A percentile compares a stretch with the other conserved stretches of the same genome.
phyloP scores from a whole-genome alignment of 2,797 vertebrate genomes.

The Danio tinwini region DNA sequence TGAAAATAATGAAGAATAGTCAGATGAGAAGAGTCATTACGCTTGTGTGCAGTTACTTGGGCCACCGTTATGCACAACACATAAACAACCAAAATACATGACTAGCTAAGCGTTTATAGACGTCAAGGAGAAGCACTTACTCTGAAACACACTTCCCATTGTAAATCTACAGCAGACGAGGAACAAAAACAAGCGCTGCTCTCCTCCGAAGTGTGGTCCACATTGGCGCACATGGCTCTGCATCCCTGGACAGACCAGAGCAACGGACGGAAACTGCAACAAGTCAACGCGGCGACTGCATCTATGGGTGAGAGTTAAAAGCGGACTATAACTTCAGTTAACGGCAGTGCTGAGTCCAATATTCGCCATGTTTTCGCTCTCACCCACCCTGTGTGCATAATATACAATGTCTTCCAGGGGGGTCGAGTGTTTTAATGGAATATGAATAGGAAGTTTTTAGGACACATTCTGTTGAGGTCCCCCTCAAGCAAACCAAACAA shows the following conservation, averaged over 20 bases:
- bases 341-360: background rate
- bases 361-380: constrained; percentile 3
- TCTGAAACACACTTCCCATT: constrained; percentile 1
- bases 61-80: background rate
- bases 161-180: background rate
- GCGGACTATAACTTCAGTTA: background rate
- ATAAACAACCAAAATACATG: background rate
- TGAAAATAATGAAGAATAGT: background rate
- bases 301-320: background rate
- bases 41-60: background rate
- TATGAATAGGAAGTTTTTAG: background rate
- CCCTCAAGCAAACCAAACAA: background rate
- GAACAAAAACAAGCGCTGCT: constrained; percentile 8
- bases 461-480: background rate
- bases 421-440: background rate
- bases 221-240: constrained; percentile 32
- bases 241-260: constrained; percentile 21
- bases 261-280: constrained; percentile 24
- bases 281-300: background rate
- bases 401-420: background rate
- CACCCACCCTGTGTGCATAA: background rate
- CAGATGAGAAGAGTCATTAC: background rate
- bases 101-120: background rate
- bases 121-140: constrained; percentile 34
- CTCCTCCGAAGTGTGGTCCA: constrained; percentile 6